Conservation (phyloP, 1,140 invertebrate species). For the Holcopasites calliopsidis region DNA sequence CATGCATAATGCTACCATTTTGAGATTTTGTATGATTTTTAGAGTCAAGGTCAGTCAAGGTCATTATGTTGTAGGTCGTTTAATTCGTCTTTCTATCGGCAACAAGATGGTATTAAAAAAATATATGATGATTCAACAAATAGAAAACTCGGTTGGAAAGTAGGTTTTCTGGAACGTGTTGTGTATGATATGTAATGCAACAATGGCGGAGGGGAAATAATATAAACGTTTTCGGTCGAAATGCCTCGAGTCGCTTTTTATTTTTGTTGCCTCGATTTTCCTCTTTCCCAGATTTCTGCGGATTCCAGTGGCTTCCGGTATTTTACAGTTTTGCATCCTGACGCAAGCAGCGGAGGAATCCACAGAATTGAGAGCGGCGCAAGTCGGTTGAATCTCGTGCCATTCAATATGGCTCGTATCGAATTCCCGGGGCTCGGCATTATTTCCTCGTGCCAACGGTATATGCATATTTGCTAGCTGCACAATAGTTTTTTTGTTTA, state of each 20-base stretch:
- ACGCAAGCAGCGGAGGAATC: slow-evolving; percentile 48
- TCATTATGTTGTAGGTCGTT: no score
- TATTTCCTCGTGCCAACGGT: slow-evolving; percentile 48
- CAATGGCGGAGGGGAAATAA: no score
- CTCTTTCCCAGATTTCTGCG: slow-evolving; percentile 34
- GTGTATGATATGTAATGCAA: no score
- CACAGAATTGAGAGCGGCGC: slow-evolving; percentile 56
- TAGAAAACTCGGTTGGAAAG: neutral
- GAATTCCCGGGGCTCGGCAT: slow-evolving; percentile 55
- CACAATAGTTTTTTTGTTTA: slow-evolving; percentile 49
- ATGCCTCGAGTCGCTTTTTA: neutral
- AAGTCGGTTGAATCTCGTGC: slow-evolving; percentile 55
- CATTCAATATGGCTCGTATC: slow-evolving; percentile 54
- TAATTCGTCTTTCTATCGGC: no score
- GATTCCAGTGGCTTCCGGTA: slow-evolving; percentile 53
- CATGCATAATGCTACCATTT: no score
- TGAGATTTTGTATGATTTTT: no score
- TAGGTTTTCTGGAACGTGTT: no score
- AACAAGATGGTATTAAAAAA: no score
- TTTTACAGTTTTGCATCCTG: slow-evolving; percentile 58
- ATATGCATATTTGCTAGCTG: slow-evolving; percentile 43
- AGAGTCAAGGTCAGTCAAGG: no score
- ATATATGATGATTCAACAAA: neutral
- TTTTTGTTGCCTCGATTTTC: slow-evolving; percentile 26
- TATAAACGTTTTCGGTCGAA: neutral